Evolutionary conservation across 2,888 invertebrate species (phyloP).

Genomic region (Xestia ashworthii): DNA sequence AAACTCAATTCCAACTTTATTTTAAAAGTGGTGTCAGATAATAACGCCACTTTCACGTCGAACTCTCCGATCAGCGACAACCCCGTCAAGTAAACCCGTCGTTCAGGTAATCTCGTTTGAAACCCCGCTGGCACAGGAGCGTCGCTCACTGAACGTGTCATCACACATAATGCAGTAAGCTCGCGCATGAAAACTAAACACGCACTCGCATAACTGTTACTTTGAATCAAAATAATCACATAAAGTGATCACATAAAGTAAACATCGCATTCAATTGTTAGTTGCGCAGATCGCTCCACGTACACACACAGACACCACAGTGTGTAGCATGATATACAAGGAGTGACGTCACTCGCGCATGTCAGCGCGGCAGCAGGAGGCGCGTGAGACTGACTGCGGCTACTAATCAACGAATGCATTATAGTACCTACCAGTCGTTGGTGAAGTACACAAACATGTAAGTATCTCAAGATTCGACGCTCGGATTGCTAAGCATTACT

Average conservation of each 20-base stretch:
- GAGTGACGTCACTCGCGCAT: slow-evolving; percentile 19
- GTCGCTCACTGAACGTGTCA: not conserved
- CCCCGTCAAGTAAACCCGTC: not conserved
- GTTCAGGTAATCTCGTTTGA: not conserved
- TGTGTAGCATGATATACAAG: slow-evolving; percentile 1
- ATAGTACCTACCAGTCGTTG: not conserved
- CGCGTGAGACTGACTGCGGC: not conserved
- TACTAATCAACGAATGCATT: not conserved
- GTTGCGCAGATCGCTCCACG: slow-evolving; percentile 3
- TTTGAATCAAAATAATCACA: slow-evolving; percentile 10
- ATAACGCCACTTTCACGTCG: not conserved
- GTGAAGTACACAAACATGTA: not conserved
- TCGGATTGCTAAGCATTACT: not conserved
- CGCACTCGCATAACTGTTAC: slow-evolving; percentile 16
- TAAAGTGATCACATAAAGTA: slow-evolving; percentile 5
- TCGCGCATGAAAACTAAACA: slow-evolving; percentile 1
- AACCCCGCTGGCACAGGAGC: not conserved
- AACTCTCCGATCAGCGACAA: slow-evolving; percentile 5
- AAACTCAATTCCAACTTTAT: slow-evolving; percentile 17
- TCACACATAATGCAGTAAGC: slow-evolving; percentile 11
- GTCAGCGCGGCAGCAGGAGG: not conserved
- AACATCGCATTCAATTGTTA: slow-evolving; percentile 3
- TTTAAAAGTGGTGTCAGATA: slow-evolving; percentile 11
- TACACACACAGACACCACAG: not conserved
- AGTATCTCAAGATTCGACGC: not conserved